phyloP scores from a whole-genome alignment of 1,140 invertebrate genomes.

The Hormaphis cornu region DNA sequence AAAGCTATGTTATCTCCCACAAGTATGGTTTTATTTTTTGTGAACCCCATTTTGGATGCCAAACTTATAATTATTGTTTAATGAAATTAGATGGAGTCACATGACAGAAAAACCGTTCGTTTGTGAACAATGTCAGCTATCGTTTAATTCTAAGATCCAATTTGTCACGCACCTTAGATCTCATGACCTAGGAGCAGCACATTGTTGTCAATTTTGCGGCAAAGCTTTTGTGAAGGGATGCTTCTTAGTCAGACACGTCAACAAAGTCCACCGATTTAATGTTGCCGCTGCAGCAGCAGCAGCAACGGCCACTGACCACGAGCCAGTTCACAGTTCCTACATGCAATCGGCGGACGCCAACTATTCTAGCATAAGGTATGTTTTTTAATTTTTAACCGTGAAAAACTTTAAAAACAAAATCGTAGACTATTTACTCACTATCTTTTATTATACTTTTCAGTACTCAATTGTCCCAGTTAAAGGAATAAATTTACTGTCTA shows the following conservation, averaged over 20 bases:
- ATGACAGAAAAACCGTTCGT: slow-evolving; percentile 61
- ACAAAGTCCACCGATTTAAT: slow-evolving; percentile 55
- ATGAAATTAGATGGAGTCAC: slow-evolving; percentile 55
- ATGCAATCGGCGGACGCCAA: slow-evolving; percentile 28
- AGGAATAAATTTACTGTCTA: too few relatives aligned
- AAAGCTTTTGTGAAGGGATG: slow-evolving; percentile 62
- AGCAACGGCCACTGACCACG: slow-evolving; percentile 21
- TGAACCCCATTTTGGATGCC: not conserved
- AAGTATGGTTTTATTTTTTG: slow-evolving; percentile 41
- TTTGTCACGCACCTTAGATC: slow-evolving; percentile 63
- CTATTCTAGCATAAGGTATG: slow-evolving; percentile 30
- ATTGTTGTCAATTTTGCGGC: slow-evolving; percentile 61
- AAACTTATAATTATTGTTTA: not conserved
- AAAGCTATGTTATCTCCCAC: slow-evolving; percentile 65
- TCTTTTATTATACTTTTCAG: too few relatives aligned
- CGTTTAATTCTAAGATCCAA: slow-evolving; percentile 60
- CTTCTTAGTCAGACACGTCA: slow-evolving; percentile 63
- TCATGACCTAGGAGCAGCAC: slow-evolving; percentile 54
- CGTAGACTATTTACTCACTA: not conserved
- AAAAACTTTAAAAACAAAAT: not conserved
- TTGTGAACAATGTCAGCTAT: slow-evolving; percentile 60
- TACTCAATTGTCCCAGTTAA: too few relatives aligned
- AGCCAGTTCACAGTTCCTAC: slow-evolving; percentile 29
- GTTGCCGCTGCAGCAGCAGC: slow-evolving; percentile 21
- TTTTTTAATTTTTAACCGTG: not conserved